phyloP scores from a whole-genome alignment of 2,888 invertebrate species.

The Marronus borbonicus region DNA sequence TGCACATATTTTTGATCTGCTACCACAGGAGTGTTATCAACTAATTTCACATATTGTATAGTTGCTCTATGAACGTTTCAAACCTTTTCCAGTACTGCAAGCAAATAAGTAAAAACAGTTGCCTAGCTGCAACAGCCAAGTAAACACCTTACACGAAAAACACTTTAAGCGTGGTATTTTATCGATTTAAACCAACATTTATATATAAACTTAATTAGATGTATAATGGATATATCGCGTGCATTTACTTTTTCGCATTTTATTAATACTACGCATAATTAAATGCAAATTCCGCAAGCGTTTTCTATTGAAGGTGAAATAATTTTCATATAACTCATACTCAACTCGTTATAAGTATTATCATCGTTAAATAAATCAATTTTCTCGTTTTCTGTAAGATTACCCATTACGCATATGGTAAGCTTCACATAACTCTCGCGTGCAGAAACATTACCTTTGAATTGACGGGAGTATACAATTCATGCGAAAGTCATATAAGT shows the following conservation, averaged over 20 bases:
- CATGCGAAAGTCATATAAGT: not conserved
- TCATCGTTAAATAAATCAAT: not conserved
- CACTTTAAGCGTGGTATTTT: no score
- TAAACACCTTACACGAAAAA: no score
- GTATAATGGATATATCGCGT: not conserved
- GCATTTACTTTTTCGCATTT: slow-evolving; percentile 6
- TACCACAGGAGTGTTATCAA: no score
- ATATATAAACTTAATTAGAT: no score
- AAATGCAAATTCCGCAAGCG: not conserved
- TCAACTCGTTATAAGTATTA: not conserved
- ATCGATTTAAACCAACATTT: no score
- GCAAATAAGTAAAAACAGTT: no score
- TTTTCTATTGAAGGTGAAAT: slow-evolving; percentile 4
- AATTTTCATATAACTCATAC: not conserved
- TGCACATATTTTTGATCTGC: no score
- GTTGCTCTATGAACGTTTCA: no score
- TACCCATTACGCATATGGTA: not conserved
- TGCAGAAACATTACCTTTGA: not conserved
- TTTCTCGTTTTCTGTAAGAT: not conserved
- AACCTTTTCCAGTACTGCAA: no score
- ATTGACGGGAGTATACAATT: not conserved
- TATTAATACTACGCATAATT: not conserved
- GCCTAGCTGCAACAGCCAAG: no score
- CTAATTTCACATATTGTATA: no score
- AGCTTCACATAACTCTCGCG: not conserved